Evolutionary conservation across 2,888 invertebrate species (phyloP).

Genomic region (Mythimna ferrago): DNA sequence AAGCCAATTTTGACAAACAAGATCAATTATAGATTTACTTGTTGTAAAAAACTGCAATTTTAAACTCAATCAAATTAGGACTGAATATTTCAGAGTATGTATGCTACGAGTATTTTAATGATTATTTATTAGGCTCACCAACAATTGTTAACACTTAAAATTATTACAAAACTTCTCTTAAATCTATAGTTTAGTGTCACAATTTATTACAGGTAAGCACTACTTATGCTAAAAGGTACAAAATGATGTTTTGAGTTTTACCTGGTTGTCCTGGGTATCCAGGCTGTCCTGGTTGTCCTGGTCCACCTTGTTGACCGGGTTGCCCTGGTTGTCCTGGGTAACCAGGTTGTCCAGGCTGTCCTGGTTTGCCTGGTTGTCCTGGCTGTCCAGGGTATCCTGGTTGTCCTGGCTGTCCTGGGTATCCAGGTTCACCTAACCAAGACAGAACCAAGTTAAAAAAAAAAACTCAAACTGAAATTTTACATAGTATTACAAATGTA

Average conservation of each 20-base stretch:
- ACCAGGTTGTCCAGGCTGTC: constrained; percentile 62
- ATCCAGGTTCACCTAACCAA: constrained; percentile 21
- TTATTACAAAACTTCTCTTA: too few relatives aligned
- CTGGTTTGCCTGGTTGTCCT: constrained; percentile 46
- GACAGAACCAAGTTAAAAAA: neutral
- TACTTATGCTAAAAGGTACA: too few relatives aligned
- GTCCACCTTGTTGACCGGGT: constrained; percentile 16
- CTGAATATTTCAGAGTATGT: too few relatives aligned
- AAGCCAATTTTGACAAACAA: too few relatives aligned
- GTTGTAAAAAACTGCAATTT: neutral
- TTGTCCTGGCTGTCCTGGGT: constrained; percentile 66
- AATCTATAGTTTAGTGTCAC: too few relatives aligned
- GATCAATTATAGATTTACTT: neutral
- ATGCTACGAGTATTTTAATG: too few relatives aligned
- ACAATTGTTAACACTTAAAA: too few relatives aligned
- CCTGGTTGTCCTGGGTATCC: constrained; percentile 79
- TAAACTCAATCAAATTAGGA: neutral
- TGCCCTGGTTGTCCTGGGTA: neutral
- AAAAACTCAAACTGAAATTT: neutral
- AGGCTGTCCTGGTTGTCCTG: constrained; percentile 66
- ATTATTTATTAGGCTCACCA: too few relatives aligned
- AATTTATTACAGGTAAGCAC: too few relatives aligned
- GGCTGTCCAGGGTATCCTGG: constrained; percentile 67
- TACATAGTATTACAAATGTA: neutral
- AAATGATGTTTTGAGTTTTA: constrained; percentile 42